These are phyloP conservation scores for Stigmatopora nigra DNA, from an alignment of 2,113 vertebrate species.

Conservation along the genomic window DNA sequence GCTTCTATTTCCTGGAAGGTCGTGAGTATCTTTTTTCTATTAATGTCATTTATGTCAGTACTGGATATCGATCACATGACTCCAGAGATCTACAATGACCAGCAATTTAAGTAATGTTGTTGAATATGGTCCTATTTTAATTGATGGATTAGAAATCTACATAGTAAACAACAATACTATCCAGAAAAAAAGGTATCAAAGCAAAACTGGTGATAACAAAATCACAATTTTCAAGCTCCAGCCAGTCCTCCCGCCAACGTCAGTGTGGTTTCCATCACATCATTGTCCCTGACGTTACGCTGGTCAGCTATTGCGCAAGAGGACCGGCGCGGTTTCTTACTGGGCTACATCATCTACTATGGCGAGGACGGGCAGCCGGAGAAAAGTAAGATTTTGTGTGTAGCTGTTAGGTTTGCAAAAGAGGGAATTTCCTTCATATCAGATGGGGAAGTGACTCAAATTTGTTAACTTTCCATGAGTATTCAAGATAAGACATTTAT, in stretches of 20 bases:
- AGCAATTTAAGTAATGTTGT: too few relatives aligned
- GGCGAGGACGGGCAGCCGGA: not conserved
- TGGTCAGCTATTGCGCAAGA: not conserved
- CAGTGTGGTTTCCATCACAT: not conserved
- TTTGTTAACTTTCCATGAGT: too few relatives aligned
- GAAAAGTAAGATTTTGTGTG: not conserved
- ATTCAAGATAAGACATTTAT: not conserved
- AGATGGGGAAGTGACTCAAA: not conserved
- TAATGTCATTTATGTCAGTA: too few relatives aligned
- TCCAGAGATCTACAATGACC: too few relatives aligned
- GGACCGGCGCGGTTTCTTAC: constrained; percentile 3
- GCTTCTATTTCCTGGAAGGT: constrained; percentile 6
- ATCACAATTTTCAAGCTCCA: not conserved
- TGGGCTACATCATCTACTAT: constrained; percentile 8
- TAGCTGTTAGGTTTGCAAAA: not conserved
- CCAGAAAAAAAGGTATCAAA: too few relatives aligned
- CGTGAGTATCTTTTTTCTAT: not conserved
- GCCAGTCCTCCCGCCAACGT: not conserved
- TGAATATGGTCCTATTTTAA: too few relatives aligned
- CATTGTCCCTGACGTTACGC: not conserved
- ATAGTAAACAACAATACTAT: too few relatives aligned
- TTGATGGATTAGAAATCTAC: too few relatives aligned
- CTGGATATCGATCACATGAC: too few relatives aligned
- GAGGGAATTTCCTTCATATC: not conserved
- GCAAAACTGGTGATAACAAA: too few relatives aligned